Conservation (phyloP, 2,888 invertebrate genomes). For the Icerya purchasi region DNA sequence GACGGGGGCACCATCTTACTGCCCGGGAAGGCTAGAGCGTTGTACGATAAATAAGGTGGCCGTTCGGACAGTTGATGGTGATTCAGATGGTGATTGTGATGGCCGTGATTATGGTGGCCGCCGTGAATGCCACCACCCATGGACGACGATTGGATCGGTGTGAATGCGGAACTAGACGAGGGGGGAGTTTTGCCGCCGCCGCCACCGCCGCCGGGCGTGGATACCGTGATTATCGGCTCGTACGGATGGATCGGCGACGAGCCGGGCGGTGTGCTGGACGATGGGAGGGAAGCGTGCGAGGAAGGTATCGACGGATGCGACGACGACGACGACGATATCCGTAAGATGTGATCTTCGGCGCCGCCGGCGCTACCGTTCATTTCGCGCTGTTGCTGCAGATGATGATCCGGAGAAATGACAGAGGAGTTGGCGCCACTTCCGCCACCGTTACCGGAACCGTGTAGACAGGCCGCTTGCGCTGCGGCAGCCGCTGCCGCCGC, state of each 20-base stretch:
- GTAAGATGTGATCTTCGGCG: slow-evolving; percentile 23
- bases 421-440: neutral
- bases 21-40: slow-evolving; percentile 62
- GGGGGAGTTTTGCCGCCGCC: slow-evolving; percentile 27
- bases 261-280: slow-evolving; percentile 24
- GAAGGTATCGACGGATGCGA: slow-evolving; percentile 32
- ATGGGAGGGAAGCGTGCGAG: slow-evolving; percentile 16
- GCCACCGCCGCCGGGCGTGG: slow-evolving; percentile 19
- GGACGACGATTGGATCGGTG: slow-evolving; percentile 67
- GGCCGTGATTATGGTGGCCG: slow-evolving; percentile 29
- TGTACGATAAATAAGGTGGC: slow-evolving; percentile 68
- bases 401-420: slow-evolving; percentile 7
- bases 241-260: slow-evolving; percentile 27
- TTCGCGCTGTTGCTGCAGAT: slow-evolving; percentile 1
- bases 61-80: slow-evolving; percentile 23
- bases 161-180: slow-evolving; percentile 70
- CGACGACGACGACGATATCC: slow-evolving; percentile 24
- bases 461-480: slow-evolving; percentile 9
- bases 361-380: slow-evolving; percentile 10
- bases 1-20: slow-evolving; percentile 19
- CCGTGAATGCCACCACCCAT: slow-evolving; percentile 26
- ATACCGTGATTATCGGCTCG: slow-evolving; percentile 23
- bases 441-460: neutral
- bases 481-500: slow-evolving; percentile 13
- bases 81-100: slow-evolving; percentile 33